Evolutionary conservation across 2,888 invertebrate species (phyloP), one percentile per base, ranked within the genome.

Genomic region (Aethes cnicana): DNA sequence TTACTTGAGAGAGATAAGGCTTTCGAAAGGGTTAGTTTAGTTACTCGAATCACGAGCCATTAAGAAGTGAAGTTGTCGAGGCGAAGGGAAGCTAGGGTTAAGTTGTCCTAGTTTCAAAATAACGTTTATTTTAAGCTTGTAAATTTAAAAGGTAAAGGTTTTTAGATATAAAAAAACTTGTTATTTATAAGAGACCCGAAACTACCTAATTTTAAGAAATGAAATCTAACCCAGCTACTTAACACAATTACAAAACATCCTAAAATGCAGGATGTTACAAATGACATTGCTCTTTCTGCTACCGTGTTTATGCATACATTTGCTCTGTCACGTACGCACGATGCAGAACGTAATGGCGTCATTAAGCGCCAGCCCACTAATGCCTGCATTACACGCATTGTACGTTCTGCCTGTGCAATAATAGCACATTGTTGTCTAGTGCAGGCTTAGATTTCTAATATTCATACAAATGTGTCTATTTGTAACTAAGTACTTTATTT

Each of bases 281-380:
- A n/a, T n/a, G n/a, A n/a, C n/a, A n/a, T n/a, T n/a, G n/a, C n/a
- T n/a, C n/a, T n/a, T n/a, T n/a, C n/a, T n/a, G n/a, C n/a, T n/a
- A n/a, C n/a, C n/a, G n/a, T n/a, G n/a, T n/a, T n/a, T n/a, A n/a
- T n/a, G n/a, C n/a, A n/a, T n/a, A n/a, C n/a, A n/a, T n/a, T n/a
- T n/a, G n/a, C n/a, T n/a, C n/a, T n/a, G n/a, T 50, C 52, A 47
- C 47, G 47, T 48, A 39, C 56, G 36, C 53, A 41, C 21, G 25
- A 59, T 56, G 49, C 47, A 39, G 30, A 25, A 26, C 37, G 56
- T 68, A 55, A 63, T 56, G 66, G 61, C 52, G 46, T 58, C 59
- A 64, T 66, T 66, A 66, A 11, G 56, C 53, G 37, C 56, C 58
- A 52, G 60, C 55, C 52, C 56, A 50, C 57, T 66, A 61, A 68